Conservation (phyloP, 2,113 vertebrate species). For the Pogonocichla stellata region DNA sequence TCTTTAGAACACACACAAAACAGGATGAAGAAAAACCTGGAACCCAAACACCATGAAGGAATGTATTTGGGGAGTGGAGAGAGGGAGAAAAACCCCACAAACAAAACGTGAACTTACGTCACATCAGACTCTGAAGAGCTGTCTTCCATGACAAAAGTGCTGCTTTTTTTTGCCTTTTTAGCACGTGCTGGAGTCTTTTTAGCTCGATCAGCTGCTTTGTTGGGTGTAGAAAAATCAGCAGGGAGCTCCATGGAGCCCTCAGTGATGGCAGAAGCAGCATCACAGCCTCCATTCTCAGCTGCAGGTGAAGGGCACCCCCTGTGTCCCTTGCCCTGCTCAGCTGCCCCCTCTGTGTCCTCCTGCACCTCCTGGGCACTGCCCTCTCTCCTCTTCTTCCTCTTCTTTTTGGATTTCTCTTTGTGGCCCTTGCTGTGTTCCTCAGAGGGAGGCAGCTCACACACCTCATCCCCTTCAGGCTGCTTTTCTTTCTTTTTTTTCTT, state of each 20-base stretch:
- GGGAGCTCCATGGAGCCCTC: background rate
- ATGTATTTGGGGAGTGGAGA: accelerated
- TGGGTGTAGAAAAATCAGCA: background rate
- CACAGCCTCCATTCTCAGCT: background rate
- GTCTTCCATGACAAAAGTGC: accelerated
- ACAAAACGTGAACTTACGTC: conserved; percentile 16
- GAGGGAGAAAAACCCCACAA: background rate
- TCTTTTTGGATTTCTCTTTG: background rate
- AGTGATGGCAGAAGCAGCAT: accelerated
- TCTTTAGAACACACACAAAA: background rate
- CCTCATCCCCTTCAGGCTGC: accelerated
- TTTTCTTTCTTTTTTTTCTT: background rate
- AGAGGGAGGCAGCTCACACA: background rate
- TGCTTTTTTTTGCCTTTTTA: background rate
- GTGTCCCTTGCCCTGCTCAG: background rate
- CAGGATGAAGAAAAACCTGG: background rate
- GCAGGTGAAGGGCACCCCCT: accelerated
- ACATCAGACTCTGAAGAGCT: background rate
- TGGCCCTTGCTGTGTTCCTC: accelerated
- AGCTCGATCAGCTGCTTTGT: accelerated
- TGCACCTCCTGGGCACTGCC: background rate
- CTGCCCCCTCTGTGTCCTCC: accelerated
- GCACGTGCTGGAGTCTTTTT: accelerated
- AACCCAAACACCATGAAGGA: background rate
- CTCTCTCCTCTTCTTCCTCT: background rate